phyloP scores from a whole-genome alignment of 2,113 vertebrate genomes.

The Nesospiza acunhae region DNA sequence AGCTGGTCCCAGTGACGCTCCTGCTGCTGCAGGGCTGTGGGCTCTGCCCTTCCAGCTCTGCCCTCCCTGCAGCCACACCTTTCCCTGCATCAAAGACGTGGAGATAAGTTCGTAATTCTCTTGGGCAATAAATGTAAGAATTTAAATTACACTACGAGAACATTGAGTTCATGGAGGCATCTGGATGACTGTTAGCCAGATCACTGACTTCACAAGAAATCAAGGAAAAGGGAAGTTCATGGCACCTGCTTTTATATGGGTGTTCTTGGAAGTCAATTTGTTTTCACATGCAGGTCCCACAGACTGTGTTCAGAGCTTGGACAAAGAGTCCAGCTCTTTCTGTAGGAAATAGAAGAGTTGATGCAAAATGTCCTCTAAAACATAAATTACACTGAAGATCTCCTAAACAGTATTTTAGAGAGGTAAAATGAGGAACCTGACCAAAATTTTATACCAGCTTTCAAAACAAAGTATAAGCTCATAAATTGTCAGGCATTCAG shows the following conservation, averaged over 20 bases:
- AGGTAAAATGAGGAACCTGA: background rate
- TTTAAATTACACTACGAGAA: background rate
- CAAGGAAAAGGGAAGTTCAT: background rate
- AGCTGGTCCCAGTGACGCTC: background rate
- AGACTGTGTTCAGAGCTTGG: background rate
- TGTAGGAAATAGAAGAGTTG: background rate
- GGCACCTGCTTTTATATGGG: background rate
- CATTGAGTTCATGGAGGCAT: fast-evolving
- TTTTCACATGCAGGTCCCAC: background rate
- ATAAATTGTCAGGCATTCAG: background rate
- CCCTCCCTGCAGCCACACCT: background rate
- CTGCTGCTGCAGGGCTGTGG: background rate
- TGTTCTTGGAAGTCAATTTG: background rate
- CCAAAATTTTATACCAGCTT: background rate
- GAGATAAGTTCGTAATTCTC: background rate
- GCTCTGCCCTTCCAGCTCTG: background rate
- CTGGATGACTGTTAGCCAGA: background rate
- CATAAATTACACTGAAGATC: background rate
- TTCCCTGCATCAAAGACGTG: fast-evolving
- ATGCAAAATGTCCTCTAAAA: background rate
- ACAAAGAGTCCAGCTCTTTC: background rate
- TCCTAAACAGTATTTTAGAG: background rate
- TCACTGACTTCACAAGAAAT: background rate
- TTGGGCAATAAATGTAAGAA: background rate
- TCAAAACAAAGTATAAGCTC: background rate